These are phyloP conservation scores for Flabesymbios commensalis DNA, from an alignment of 2,888 invertebrate species.

Conservation along the genomic window DNA sequence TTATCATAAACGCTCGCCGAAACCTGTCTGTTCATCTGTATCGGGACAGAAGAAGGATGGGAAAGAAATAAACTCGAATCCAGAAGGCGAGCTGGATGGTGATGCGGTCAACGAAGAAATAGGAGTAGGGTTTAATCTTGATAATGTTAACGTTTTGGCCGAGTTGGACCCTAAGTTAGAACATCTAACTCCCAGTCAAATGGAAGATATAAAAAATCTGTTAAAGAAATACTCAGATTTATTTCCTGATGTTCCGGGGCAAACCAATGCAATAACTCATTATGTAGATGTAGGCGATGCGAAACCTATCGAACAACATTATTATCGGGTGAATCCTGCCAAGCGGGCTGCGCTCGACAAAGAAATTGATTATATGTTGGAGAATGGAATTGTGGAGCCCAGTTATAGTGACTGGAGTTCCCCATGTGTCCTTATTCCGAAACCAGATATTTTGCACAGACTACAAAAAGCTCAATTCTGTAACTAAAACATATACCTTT, in stretches of 20 bases:
- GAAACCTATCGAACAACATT: not conserved
- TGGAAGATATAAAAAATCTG: not conserved
- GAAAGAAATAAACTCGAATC: too few relatives aligned
- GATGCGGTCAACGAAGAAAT: too few relatives aligned
- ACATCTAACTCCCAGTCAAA: not conserved
- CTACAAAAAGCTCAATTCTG: constrained; percentile 33
- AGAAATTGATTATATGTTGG: constrained; percentile 34
- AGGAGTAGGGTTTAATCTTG: too few relatives aligned
- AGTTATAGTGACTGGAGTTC: constrained; percentile 36
- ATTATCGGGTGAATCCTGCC: not conserved
- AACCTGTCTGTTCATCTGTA: too few relatives aligned
- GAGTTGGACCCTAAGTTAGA: too few relatives aligned
- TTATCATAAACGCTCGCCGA: too few relatives aligned
- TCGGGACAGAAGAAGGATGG: too few relatives aligned
- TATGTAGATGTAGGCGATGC: constrained; percentile 4
- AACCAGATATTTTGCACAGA: constrained; percentile 33
- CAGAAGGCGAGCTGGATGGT: too few relatives aligned
- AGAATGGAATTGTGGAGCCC: constrained; percentile 37
- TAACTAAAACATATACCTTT: constrained; percentile 37
- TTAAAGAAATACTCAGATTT: not conserved
- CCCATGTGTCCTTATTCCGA: constrained; percentile 29
- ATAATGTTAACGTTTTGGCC: too few relatives aligned
- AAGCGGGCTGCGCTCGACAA: constrained; percentile 16
- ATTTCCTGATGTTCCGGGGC: not conserved
- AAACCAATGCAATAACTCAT: not conserved